phyloP scores from a whole-genome alignment of 2,113 vertebrate species.

The Sarotherodon lohbergeri region DNA sequence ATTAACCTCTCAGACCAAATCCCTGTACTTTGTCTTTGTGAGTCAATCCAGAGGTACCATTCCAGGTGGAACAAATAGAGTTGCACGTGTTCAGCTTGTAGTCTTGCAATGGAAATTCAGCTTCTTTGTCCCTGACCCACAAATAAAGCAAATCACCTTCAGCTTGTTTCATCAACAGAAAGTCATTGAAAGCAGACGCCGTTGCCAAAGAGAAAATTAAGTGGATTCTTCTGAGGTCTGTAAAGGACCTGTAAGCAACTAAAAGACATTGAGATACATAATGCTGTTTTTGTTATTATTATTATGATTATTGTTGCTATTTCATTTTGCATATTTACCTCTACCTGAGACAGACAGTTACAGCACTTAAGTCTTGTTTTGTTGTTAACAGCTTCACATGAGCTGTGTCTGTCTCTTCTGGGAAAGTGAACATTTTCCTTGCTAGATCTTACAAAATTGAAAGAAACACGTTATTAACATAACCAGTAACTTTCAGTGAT shows the following conservation, averaged over 20 bases:
- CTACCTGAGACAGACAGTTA: no score
- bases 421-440: no score
- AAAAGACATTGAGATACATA: background rate
- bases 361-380: no score
- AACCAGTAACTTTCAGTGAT: no score
- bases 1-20: background rate
- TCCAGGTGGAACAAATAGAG: slow-evolving; percentile 36
- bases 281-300: background rate
- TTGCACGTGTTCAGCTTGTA: slow-evolving; percentile 30
- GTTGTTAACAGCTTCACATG: no score
- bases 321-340: background rate
- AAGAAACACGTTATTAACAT: no score
- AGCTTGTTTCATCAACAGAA: background rate
- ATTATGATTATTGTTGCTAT: background rate
- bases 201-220: slow-evolving; percentile 25
- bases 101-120: rapidly evolving
- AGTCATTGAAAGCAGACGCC: background rate
- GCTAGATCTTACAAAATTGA: no score
- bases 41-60: background rate
- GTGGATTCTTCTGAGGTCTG: background rate
- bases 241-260: background rate
- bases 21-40: background rate
- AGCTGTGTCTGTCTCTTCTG: no score
- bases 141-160: rapidly evolving
- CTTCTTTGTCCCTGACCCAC: rapidly evolving